phyloP scores from a whole-genome alignment of 2,113 vertebrate species.

The Carassius gibelio region DNA sequence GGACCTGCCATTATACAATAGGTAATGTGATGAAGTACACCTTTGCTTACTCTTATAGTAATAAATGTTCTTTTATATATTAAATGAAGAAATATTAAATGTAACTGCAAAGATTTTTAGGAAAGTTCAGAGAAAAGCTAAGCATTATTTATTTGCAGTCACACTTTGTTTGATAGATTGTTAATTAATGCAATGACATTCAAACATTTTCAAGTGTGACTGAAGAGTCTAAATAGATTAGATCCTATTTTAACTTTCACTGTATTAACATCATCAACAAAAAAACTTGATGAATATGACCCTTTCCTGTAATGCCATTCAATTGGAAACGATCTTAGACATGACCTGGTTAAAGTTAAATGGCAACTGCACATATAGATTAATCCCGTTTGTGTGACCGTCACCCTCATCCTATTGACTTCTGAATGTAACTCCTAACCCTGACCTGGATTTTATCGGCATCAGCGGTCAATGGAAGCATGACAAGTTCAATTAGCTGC shows the following conservation, averaged over 20 bases:
- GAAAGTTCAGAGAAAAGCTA: too few relatives aligned
- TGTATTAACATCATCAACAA: background rate
- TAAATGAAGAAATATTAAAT: too few relatives aligned
- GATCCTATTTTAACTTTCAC: background rate
- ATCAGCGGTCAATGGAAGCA: background rate
- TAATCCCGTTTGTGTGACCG: slow-evolving; percentile 40
- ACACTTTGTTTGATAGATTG: background rate
- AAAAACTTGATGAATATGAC: background rate
- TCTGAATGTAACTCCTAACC: background rate
- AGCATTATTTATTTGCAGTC: background rate
- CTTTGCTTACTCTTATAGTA: too few relatives aligned
- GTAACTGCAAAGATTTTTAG: too few relatives aligned
- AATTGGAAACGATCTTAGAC: background rate
- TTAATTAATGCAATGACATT: background rate
- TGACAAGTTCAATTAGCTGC: slow-evolving; percentile 38
- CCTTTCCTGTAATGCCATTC: slow-evolving; percentile 13
- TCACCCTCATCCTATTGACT: slow-evolving; percentile 9
- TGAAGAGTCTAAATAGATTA: background rate
- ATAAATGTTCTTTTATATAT: too few relatives aligned
- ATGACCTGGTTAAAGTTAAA: slow-evolving; percentile 15
- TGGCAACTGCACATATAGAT: background rate
- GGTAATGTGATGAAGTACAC: too few relatives aligned
- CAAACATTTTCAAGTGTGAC: background rate
- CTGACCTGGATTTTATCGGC: slow-evolving; percentile 18
- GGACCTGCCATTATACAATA: too few relatives aligned